Evolutionary conservation across 2,113 vertebrate species (phyloP).

Genomic region (Taurulus bubalis): DNA sequence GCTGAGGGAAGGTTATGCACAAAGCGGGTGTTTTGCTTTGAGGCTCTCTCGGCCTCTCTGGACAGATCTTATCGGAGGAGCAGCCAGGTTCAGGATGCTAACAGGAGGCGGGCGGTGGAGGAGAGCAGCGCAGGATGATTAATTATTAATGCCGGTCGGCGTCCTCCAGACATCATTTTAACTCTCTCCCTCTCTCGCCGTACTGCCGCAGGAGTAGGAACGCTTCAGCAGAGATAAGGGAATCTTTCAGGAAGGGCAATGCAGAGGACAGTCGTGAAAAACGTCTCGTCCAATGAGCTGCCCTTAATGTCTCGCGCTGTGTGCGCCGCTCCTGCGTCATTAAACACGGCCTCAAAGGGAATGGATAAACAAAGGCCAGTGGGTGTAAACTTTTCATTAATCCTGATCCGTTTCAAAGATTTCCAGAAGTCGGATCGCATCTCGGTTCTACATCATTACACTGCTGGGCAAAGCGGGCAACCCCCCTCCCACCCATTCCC

Average conservation of each 20-base stretch:
- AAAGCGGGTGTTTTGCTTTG: constrained; percentile 31
- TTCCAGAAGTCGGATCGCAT: constrained; percentile 42
- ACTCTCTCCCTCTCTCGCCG: constrained; percentile 56
- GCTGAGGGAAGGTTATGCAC: constrained; percentile 20
- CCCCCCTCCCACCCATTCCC: no score
- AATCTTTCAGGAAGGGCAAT: constrained; percentile 64
- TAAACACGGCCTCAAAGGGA: constrained; percentile 37
- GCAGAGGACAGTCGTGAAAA: constrained; percentile 52
- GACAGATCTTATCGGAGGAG: constrained; percentile 66
- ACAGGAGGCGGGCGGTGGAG: constrained; percentile 52
- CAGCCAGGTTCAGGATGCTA: constrained; percentile 43
- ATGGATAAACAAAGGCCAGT: constrained; percentile 47
- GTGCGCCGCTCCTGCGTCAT: constrained; percentile 34
- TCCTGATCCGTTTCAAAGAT: constrained; percentile 26
- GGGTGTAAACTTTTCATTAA: constrained; percentile 38
- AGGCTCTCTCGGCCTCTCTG: constrained; percentile 45
- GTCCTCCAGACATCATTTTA: constrained; percentile 77
- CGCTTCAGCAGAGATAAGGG: constrained; percentile 51
- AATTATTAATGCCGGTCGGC: constrained; percentile 78
- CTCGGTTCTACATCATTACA: constrained; percentile 22
- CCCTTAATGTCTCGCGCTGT: constrained; percentile 3
- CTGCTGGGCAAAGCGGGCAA: constrained; percentile 6
- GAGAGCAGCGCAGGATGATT: constrained; percentile 69
- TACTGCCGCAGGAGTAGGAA: constrained; percentile 64
- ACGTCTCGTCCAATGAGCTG: constrained; percentile 7